These are phyloP conservation scores for Hesperia comma DNA, from an alignment of 2,888 invertebrate species.

Conservation along the genomic window DNA sequence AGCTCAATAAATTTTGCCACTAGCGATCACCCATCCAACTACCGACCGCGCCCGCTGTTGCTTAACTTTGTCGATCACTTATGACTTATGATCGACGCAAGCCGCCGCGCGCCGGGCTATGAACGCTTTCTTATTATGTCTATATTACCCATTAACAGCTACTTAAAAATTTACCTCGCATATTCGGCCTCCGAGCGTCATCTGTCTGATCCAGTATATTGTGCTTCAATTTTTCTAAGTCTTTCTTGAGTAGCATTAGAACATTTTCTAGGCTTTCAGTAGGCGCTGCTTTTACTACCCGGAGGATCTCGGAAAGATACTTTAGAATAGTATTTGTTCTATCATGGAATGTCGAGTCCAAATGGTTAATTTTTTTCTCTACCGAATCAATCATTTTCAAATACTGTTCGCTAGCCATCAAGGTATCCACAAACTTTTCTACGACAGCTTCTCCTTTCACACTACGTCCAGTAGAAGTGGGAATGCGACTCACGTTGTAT, in stretches of 20 bases:
- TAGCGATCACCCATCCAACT: no score
- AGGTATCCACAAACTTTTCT: slow-evolving; percentile 70
- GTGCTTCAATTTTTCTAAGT: slow-evolving; percentile 56
- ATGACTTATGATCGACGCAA: no score
- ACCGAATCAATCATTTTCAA: slow-evolving; percentile 67
- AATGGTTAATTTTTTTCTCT: slow-evolving; percentile 61
- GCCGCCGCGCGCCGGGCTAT: no score
- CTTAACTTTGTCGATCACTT: no score
- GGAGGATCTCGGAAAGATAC: slow-evolving; percentile 63
- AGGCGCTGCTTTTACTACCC: slow-evolving; percentile 51
- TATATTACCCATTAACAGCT: no score
- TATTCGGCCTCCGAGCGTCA: slow-evolving; percentile 43
- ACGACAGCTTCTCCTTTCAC: slow-evolving; percentile 56
- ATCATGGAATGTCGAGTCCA: slow-evolving; percentile 65
- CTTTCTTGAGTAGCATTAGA: slow-evolving; percentile 53
- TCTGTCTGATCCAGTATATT: slow-evolving; percentile 47
- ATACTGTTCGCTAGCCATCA: slow-evolving; percentile 69
- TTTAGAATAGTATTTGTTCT: slow-evolving; percentile 63
- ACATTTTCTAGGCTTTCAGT: slow-evolving; percentile 50
- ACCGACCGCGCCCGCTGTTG: no score
- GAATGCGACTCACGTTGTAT: slow-evolving; percentile 29
- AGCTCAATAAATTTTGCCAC: no score
- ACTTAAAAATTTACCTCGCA: slow-evolving; percentile 58
- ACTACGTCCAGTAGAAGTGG: slow-evolving; percentile 46
- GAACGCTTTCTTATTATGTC: no score